A percentile compares a stretch with the other conserved stretches of the same genome.
phyloP scores from a whole-genome alignment of 2,797 vertebrate species.

The Anguilla megastoma region DNA sequence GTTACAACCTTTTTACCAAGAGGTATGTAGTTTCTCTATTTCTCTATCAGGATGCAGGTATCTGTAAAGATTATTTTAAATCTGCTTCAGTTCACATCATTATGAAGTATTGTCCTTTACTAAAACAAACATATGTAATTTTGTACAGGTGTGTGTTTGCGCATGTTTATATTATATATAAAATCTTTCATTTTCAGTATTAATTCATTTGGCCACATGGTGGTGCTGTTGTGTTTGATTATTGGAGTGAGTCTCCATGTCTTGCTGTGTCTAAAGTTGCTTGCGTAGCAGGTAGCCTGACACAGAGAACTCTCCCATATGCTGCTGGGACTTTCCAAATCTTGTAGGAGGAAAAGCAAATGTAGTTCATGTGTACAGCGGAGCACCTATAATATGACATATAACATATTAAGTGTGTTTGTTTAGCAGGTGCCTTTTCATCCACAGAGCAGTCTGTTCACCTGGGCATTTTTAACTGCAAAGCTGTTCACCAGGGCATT shows the following conservation, averaged over 20 bases:
- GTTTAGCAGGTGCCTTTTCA: no score
- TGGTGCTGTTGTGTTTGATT: constrained; percentile 22
- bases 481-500: no score
- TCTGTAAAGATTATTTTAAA: not conserved
- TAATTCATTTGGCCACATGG: not conserved
- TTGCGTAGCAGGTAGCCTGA: no score
- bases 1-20: not conserved
- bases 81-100: not conserved
- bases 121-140: not conserved
- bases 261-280: not conserved
- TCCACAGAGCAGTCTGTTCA: no score
- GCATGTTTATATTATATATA: not conserved
- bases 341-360: no score
- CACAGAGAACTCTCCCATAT: no score
- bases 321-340: no score
- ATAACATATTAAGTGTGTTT: no score
- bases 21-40: not conserved
- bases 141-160: not conserved
- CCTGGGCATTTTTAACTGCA: no score
- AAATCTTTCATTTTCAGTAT: not conserved
- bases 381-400: no score
- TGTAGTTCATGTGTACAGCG: no score
- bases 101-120: not conserved
- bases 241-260: not conserved
- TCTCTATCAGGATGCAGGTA: not conserved